A percentile compares a stretch with the other conserved stretches of the same genome.
These are phyloP conservation scores for Oreotrochilus melanogaster DNA, from an alignment of 2,113 vertebrate genomes.

Conservation along the genomic window DNA sequence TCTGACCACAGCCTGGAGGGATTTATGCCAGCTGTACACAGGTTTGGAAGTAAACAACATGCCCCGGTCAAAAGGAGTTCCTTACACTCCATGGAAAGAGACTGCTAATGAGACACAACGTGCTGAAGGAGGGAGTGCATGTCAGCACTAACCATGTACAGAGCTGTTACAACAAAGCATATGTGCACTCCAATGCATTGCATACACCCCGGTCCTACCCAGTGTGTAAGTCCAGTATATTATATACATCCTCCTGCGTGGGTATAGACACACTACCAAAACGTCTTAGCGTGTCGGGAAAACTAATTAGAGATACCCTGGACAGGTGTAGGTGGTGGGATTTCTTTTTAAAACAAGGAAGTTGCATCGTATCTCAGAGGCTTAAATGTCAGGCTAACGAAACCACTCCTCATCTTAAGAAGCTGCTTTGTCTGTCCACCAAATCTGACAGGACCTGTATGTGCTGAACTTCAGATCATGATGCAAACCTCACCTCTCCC, in stretches of 20 bases:
- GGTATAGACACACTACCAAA: neutral
- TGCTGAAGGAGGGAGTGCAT: neutral
- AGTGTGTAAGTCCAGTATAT: accelerated
- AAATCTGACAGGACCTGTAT: neutral
- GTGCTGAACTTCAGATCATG: neutral
- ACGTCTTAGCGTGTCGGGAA: neutral
- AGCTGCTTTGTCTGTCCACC: neutral
- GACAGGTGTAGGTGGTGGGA: neutral
- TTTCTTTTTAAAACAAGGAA: neutral
- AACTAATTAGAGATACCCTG: neutral
- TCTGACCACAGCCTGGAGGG: slow-evolving; percentile 81
- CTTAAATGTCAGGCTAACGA: neutral
- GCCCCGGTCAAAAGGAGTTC: slow-evolving; percentile 73
- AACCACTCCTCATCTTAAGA: neutral
- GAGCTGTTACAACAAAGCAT: neutral
- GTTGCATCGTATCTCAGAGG: neutral
- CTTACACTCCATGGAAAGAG: slow-evolving; percentile 53
- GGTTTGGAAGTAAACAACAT: slow-evolving; percentile 71
- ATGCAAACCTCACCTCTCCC: neutral
- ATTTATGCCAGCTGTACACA: slow-evolving; percentile 83
- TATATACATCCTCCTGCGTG: accelerated
- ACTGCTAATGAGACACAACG: slow-evolving; percentile 60
- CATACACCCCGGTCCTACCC: neutral
- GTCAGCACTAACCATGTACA: neutral
- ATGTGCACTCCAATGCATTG: neutral